These are phyloP conservation scores for Phymorhynchus buccinoides DNA, from an alignment of 1,140 invertebrate species.

Conservation along the genomic window DNA sequence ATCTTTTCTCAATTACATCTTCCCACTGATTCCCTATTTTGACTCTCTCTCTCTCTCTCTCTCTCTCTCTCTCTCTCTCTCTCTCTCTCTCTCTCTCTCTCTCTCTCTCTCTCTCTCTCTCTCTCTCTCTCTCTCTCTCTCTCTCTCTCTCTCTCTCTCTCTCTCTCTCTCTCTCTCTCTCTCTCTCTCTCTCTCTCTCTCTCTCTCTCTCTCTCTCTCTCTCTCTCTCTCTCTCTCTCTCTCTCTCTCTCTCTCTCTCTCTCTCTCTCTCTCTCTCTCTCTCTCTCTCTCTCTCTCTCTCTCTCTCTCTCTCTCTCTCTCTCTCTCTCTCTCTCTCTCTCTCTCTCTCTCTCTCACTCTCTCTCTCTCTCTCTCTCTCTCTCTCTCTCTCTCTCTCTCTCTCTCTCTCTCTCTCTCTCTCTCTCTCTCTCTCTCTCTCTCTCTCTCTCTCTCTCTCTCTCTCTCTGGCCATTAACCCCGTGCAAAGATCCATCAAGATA, in stretches of 20 bases:
- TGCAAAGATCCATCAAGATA: too few relatives aligned
- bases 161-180: too few relatives aligned
- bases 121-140: conserved; percentile 16
- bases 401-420: not conserved
- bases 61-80: too few relatives aligned
- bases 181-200: not conserved
- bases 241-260: conserved; percentile 30
- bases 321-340: not conserved
- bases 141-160: too few relatives aligned
- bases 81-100: not conserved
- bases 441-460: not conserved
- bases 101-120: not conserved
- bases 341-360: not conserved
- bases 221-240: conserved; percentile 2
- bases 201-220: not conserved
- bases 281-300: not conserved
- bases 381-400: not conserved
- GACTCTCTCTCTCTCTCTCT: too few relatives aligned
- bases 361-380: not conserved
- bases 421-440: not conserved
- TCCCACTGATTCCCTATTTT: too few relatives aligned
- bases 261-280: conserved; percentile 14
- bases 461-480: too few relatives aligned
- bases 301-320: not conserved
- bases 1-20: too few relatives aligned